Conservation (phyloP, 2,113 vertebrate species). For the Sylvilagus bachmani region DNA sequence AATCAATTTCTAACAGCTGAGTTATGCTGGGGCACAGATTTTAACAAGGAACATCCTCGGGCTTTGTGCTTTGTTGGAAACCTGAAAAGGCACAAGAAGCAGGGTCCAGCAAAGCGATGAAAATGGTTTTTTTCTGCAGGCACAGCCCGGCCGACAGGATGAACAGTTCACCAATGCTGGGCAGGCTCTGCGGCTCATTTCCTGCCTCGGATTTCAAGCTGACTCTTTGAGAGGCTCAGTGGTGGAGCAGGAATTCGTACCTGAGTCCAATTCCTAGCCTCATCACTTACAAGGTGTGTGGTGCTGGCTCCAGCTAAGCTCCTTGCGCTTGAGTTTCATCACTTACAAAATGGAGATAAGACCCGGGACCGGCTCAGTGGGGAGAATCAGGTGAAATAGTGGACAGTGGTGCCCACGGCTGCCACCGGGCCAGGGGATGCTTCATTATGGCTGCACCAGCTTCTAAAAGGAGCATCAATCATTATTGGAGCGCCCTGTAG, state of each 20-base stretch:
- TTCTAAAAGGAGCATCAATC: not conserved
- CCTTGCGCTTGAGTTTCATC: not conserved
- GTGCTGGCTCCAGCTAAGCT: accelerated
- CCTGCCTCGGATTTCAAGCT: not conserved
- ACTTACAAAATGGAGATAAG: not conserved
- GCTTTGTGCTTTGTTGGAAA: not conserved
- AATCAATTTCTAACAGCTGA: not conserved
- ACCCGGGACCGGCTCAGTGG: not conserved
- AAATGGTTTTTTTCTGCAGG: not conserved
- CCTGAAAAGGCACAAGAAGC: not conserved
- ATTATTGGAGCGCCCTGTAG: not conserved
- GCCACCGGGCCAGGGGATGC: no score
- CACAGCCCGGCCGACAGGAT: not conserved
- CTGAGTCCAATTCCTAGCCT: not conserved
- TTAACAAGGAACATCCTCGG: not conserved
- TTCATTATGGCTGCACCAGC: not conserved
- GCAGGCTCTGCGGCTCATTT: not conserved
- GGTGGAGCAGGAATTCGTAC: not conserved
- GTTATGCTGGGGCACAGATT: not conserved
- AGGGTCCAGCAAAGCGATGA: not conserved
- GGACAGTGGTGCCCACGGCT: accelerated
- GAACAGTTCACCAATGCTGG: not conserved
- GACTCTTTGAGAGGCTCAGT: not conserved
- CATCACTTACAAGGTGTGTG: not conserved
- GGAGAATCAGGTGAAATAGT: not conserved